Percentiles rank a stretch among this genome's conserved stretches.
These are phyloP conservation scores for Pseudochaenichthys georgianus DNA, from an alignment of 2,797 vertebrate genomes.

Conservation along the genomic window DNA sequence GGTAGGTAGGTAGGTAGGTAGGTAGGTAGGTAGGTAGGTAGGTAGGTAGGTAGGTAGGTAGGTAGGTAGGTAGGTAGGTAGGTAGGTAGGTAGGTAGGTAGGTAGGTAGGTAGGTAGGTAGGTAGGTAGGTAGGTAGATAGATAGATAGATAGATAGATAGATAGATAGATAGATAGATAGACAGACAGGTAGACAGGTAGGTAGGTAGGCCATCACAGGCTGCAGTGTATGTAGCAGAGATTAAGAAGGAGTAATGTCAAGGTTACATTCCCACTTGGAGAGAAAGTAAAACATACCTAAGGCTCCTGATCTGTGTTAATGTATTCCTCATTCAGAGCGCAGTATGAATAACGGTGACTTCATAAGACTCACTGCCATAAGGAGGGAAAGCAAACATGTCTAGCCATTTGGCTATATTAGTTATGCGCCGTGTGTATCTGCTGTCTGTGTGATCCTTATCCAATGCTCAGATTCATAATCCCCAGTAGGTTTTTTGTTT, in stretches of 20 bases:
- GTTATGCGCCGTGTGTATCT: constrained; percentile 36
- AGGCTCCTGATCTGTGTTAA: constrained; percentile 2
- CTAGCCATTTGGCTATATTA: constrained; percentile 58
- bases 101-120: too few species aligned
- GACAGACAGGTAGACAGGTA: too few species aligned
- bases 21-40: too few species aligned
- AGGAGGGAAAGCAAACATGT: constrained; percentile 35
- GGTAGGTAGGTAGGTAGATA: too few species aligned
- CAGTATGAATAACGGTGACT: constrained; percentile 18
- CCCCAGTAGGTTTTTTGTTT: constrained; percentile 50
- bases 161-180: too few species aligned
- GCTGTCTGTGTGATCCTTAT: constrained; percentile 59
- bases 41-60: too few species aligned
- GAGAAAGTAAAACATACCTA: constrained; percentile 3
- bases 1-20: too few species aligned
- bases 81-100: too few species aligned
- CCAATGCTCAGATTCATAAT: constrained; percentile 53
- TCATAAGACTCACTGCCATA: constrained; percentile 18
- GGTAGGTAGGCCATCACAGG: not conserved
- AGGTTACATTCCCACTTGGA: not conserved
- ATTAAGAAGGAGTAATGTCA: constrained; percentile 2
- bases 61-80: too few species aligned
- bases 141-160: too few species aligned
- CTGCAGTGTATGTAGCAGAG: not conserved
- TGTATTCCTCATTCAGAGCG: constrained; percentile 10